Evolutionary conservation across 2,888 invertebrate species (phyloP), one percentile per base, ranked within the genome.

Genomic region (Plebejus melissa): DNA sequence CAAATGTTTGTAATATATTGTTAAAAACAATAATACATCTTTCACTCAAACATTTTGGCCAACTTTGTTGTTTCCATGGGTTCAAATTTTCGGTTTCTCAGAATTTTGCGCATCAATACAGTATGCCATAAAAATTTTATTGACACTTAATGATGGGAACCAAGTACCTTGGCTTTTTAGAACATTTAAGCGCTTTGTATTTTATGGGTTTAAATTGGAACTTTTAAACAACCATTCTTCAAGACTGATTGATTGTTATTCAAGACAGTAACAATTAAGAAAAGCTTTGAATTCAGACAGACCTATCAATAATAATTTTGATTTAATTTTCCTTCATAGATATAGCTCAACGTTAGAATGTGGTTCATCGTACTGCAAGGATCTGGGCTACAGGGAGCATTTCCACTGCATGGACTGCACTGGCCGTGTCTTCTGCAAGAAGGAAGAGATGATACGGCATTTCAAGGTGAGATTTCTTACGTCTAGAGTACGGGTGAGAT

Each of bases 381-480:
- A 98, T 85, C 94, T 98, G 80, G 97, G 97, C 80, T 98, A 98
- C 91, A 88, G 98, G 82, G 99, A 99, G 87, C 99, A 99, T 88
- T 99, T 98, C 91, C 99, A 99, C 88, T 98, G 98, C 90, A 94
- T 95, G 88, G 95, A 95, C 80, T 95, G 95, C 82, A 94, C 94
- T 28, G 95, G 95, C 77, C 95, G 98, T 83, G 98, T 99, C n/a
- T 98, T 99, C 86, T 97, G 98, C 84, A 99, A 99, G 91, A 99
- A 99, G 87, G 99, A 99, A 88, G 99, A 99, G 88, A 99, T 99
- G 97, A 99, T 99, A 80, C 96, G 99, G 69, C 99, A 99, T 90
- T 98, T 98, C 86, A 99, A 94, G 88, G 94, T 94, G 77, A 71
- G 50, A 58, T 69, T 65, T 9, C 28, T 60, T 58, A 58, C 11